Evolutionary conservation across 2,113 vertebrate species (phyloP), one percentile per base, ranked within the genome.

Genomic region (Rallus limicola): DNA sequence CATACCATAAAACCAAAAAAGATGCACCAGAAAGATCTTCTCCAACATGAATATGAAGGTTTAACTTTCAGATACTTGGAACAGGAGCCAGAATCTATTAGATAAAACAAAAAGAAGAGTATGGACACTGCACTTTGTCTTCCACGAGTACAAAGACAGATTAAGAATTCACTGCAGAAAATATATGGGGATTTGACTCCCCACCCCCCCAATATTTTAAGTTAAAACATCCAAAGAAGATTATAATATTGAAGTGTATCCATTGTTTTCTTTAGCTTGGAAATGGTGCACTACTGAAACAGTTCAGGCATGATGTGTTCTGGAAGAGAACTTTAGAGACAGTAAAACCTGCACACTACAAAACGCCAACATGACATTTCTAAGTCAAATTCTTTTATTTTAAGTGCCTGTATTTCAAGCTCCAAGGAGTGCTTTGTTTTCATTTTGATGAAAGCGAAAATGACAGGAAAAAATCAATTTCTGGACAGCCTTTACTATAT

Each of bases 381-480:
- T 65, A 55, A 92, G 79, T 62, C 10, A 93, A 75, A 58, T 44
- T 89, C 2, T 74, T 90, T 84, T 44, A 36, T 65, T 81, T 78
- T 62, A 71, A 79, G n/a, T 55, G 25, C 36, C 46, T 40, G 16
- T 74, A 26, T 68, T 93, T 89, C 72, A 78, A 64, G 29, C 69
- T 78, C 17, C 53, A 84, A 85, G 42, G 55, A 70, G 59, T 63
- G n/a, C 3, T 82, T 67, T 69, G 16, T 85, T 91, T 94, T 87
- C 15, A 70, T 90, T 77, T 80, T 64, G 63, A 77, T 55, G 40
- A 67, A 82, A 87, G 28, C 67, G 59, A 86, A 92, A 95, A 85
- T 48, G 58, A 77, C 28, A 85, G 58, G 40, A 56, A 90, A 87
- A 95, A 78, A 65, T 40, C 14, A 28, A 26, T 74, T 87, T 74